Percentiles rank a stretch among this genome's conserved stretches.
phyloP scores from a whole-genome alignment of 2,888 invertebrate species.

The Crioceris asparagi region DNA sequence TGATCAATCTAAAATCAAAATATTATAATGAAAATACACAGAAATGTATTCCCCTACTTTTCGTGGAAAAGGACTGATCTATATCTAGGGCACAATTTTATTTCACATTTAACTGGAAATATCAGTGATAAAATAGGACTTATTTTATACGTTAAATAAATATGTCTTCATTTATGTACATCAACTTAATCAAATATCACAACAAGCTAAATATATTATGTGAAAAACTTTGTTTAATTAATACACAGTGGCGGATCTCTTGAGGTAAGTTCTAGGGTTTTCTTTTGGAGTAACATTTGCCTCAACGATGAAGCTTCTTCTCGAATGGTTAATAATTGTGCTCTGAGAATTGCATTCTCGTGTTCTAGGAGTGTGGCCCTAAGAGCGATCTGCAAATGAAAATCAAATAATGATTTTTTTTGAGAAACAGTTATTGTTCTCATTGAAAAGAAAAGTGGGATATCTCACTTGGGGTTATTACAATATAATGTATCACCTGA shows the following conservation, averaged over 20 bases:
- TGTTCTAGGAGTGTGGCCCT: constrained; percentile 76
- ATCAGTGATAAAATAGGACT: no score
- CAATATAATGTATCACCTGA: constrained; percentile 43
- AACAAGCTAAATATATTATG: no score
- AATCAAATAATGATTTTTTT: background rate
- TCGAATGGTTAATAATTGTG: constrained; percentile 67
- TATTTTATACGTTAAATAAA: no score
- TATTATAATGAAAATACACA: no score
- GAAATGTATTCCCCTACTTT: no score
- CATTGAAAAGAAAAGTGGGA: background rate
- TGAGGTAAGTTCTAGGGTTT: constrained; percentile 27
- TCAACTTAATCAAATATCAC: no score
- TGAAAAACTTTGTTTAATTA: no score
- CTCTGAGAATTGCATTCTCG: constrained; percentile 76
- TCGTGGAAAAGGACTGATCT: no score
- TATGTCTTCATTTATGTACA: no score
- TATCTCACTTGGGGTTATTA: background rate
- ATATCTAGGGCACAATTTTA: no score
- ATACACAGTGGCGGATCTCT: constrained; percentile 15
- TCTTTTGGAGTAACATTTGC: constrained; percentile 48
- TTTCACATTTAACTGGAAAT: no score
- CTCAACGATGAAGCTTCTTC: constrained; percentile 68
- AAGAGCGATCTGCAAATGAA: constrained; percentile 57
- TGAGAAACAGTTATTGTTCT: background rate
- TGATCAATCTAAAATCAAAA: no score